Evolutionary conservation across 2,888 invertebrate species (phyloP), one percentile per base, ranked within the genome.

Genomic region (Ferdinandea cuprea): DNA sequence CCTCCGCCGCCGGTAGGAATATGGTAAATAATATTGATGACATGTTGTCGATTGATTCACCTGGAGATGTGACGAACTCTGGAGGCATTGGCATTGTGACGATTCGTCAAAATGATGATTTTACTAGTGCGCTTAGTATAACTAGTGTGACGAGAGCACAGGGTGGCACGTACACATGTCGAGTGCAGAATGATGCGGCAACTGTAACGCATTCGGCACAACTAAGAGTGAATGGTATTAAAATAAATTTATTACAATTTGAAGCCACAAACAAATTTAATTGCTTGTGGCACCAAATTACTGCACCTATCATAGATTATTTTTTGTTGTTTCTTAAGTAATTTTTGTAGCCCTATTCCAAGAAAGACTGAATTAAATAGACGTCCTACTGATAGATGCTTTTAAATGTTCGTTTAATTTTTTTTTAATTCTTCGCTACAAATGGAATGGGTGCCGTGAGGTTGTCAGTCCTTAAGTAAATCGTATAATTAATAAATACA

Each of bases 151-250:
- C 92, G 88, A 91, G 92, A 88, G 91, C 91, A 87, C 93, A 93
- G 89, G 92, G 92, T 87, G 93, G 94, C 92, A 93, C 92, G 85
- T 93, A 93, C 88, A 92, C 92, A 88, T 93, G 93, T 89, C 92
- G 91, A 87, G 93, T 92, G 88, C 91, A 92, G 91, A 93, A 93
- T 89, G 92, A 92, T 89, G 93, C 92, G 87, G 92, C 92, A 86
- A 92, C 91, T 88, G 92, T 92, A 89, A 91, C 92, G 89, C 92
- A 93, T 91, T 92, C 92, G 88, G 92, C 93, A 90, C 91, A 91
- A 89, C 92, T 93, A 88, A 91, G 92, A 91, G 93, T 93, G 89
- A 93, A 93, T 91, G 93, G 93, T 93, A 92, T 91, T 89, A 54
- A 65, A 71, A 8, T 40, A 17, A 19, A 17, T 25, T 5, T 19